Conservation (phyloP, 2,888 invertebrate genomes). For the Orgyia antiqua region DNA sequence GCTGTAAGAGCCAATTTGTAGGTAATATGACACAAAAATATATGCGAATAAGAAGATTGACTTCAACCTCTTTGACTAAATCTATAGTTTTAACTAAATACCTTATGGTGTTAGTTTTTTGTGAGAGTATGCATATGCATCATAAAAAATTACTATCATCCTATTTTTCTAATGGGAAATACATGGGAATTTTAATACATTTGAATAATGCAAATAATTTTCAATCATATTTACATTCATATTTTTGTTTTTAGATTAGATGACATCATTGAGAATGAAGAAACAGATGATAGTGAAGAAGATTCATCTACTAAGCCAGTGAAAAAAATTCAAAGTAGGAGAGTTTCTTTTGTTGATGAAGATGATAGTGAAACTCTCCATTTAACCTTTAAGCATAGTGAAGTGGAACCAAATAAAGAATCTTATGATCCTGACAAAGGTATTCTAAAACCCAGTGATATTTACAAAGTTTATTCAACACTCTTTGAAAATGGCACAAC, state of each 20-base stretch:
- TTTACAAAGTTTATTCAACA: slow-evolving; percentile 50
- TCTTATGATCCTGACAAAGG: slow-evolving; percentile 44
- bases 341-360: slow-evolving; percentile 62
- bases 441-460: slow-evolving; percentile 63
- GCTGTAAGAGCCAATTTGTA: no score
- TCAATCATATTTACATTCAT: no score
- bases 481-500: slow-evolving; percentile 40
- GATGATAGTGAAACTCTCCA: slow-evolving; percentile 54
- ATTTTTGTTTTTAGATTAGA: slow-evolving; percentile 29
- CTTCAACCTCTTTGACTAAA: no score
- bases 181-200: no score
- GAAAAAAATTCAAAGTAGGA: slow-evolving; percentile 32
- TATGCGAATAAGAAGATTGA: no score
- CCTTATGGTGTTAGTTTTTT: no score
- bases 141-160: no score
- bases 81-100: no score
- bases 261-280: slow-evolving; percentile 42
- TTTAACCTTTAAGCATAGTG: slow-evolving; percentile 54
- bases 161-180: no score
- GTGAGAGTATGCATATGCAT: no score
- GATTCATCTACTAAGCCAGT: slow-evolving; percentile 11
- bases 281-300: slow-evolving; percentile 9
- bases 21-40: no score
- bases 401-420: slow-evolving; percentile 31
- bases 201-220: no score